These are phyloP conservation scores for Pluvialis apricaria DNA, from an alignment of 2,113 vertebrate species.

Conservation along the genomic window DNA sequence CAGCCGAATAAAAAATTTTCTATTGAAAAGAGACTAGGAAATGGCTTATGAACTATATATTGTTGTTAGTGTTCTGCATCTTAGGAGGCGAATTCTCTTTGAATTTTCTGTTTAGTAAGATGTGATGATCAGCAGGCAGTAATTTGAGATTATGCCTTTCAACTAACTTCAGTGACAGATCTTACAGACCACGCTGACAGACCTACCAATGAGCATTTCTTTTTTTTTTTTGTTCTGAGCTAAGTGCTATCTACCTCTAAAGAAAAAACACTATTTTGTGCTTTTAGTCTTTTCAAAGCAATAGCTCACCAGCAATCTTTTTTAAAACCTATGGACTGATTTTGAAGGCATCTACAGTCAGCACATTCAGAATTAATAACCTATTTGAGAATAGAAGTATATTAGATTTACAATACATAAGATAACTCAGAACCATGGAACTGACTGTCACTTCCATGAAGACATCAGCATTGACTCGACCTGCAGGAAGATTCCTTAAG, in stretches of 20 bases:
- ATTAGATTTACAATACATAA: background rate
- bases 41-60: background rate
- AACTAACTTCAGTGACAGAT: background rate
- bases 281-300: background rate
- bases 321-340: background rate
- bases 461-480: background rate
- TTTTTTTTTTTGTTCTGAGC: background rate
- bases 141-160: background rate
- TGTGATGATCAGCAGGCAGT: background rate
- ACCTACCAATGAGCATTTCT: background rate
- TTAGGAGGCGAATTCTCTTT: background rate
- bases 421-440: background rate
- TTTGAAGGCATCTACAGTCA: background rate
- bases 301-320: background rate
- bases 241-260: background rate
- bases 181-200: background rate
- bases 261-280: background rate
- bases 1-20: background rate
- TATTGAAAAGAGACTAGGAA: background rate
- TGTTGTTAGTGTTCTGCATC: background rate
- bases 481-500: background rate
- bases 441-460: background rate
- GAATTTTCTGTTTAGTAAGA: background rate
- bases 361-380: background rate
- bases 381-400: background rate